These are phyloP conservation scores for Ianthella basta DNA, from an alignment of 37 sponge, comb jelly and placozoan species.

Conservation along the genomic window DNA sequence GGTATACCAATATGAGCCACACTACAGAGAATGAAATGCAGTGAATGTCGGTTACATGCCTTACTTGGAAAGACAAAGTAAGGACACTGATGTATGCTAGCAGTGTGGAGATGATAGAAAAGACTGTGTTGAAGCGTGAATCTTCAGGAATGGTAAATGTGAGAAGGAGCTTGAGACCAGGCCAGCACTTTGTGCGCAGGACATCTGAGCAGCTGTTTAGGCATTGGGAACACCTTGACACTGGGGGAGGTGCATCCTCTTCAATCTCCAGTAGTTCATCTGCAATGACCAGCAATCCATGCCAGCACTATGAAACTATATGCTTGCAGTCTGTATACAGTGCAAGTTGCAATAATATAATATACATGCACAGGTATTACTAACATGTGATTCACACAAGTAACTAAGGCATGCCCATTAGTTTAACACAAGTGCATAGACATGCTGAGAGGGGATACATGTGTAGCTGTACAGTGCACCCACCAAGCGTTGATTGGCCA, in stretches of 20 bases:
- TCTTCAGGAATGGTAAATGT: slow-evolving; percentile 44
- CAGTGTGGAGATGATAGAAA: slow-evolving; percentile 46
- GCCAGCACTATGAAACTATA: too few relatives aligned
- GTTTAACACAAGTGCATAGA: not conserved
- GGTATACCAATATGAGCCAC: not conserved
- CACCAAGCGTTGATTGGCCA: not conserved
- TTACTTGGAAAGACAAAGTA: slow-evolving; percentile 69
- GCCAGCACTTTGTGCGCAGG: slow-evolving; percentile 26
- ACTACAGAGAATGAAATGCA: not conserved
- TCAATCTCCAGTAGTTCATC: slow-evolving; percentile 2
- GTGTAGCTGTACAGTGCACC: not conserved
- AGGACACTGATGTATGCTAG: slow-evolving; percentile 64
- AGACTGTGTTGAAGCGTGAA: slow-evolving; percentile 21
- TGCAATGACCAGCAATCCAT: too few relatives aligned
- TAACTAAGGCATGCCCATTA: too few relatives aligned
- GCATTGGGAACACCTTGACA: not conserved
- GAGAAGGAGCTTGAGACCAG: not conserved
- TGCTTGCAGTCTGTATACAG: too few relatives aligned
- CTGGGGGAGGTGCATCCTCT: slow-evolving; percentile 19
- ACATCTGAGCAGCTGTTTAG: not conserved
- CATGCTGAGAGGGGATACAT: not conserved
- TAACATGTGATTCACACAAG: too few relatives aligned
- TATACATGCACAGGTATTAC: too few relatives aligned
- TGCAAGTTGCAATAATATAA: too few relatives aligned
- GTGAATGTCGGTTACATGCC: too few relatives aligned